A percentile compares a stretch with the other conserved stretches of the same genome.
phyloP scores from a whole-genome alignment of 2,797 vertebrate species.

The Hozukius guyotensis region DNA sequence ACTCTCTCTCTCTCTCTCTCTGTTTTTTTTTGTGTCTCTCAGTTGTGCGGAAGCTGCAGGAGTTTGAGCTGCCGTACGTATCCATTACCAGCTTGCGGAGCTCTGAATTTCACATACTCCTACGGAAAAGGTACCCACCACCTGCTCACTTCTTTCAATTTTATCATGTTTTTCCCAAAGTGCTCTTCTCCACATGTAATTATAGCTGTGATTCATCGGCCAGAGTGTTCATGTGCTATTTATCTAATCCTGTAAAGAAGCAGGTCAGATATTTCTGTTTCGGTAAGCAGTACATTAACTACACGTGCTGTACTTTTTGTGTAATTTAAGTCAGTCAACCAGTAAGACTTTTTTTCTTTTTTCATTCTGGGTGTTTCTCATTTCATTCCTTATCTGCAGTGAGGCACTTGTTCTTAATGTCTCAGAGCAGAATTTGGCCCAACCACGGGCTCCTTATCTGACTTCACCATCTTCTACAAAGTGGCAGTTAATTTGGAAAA shows the following conservation, averaged over 20 bases:
- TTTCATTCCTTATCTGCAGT: constrained; percentile 20
- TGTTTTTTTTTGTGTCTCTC: constrained; percentile 33
- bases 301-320: background rate
- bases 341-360: background rate
- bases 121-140: constrained; percentile 92
- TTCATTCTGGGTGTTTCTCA: background rate
- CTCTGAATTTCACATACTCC: constrained; percentile 93
- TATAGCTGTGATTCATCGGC: constrained; percentile 7
- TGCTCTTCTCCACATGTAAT: constrained; percentile 10
- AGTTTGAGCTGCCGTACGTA: constrained; percentile 97
- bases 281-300: background rate
- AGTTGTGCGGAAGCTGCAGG: constrained; percentile 98
- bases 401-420: constrained; percentile 12
- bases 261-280: background rate
- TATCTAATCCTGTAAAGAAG: constrained; percentile 4
- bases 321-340: background rate
- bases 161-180: background rate
- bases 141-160: constrained; percentile 11
- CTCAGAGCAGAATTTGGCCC: background rate
- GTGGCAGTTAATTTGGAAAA: constrained; percentile 15
- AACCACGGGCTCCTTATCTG: constrained; percentile 1
- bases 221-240: background rate
- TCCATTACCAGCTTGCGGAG: constrained; percentile 94
- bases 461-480: background rate
- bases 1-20: constrained; percentile 31